Conservation (phyloP, 2,888 invertebrate genomes). For the Sisyra terminalis region DNA sequence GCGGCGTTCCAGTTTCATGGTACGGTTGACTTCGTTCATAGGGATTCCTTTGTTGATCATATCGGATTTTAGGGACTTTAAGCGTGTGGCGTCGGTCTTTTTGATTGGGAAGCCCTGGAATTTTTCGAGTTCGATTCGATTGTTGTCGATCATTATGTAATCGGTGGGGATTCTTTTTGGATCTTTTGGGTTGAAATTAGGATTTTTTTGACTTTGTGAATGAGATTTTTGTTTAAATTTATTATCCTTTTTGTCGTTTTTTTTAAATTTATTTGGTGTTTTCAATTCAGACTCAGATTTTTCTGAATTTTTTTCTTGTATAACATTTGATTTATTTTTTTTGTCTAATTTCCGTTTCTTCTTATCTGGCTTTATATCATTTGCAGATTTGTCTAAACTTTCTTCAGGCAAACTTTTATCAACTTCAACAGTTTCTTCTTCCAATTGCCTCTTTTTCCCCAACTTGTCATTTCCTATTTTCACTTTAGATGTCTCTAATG, state of each 20-base stretch:
- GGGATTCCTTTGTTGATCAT: conserved; percentile 52
- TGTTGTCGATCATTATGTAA: conserved; percentile 10
- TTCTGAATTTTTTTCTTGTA: conserved; percentile 16
- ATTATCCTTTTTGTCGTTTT: conserved; percentile 10
- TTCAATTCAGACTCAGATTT: conserved; percentile 19
- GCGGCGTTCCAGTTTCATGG: conserved; percentile 51
- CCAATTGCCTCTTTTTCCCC: background rate
- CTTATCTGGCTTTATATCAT: conserved; percentile 1
- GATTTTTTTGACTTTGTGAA: conserved; percentile 9
- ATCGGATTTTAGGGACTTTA: conserved; percentile 40
- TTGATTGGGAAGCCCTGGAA: conserved; percentile 57
- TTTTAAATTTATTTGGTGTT: conserved; percentile 14
- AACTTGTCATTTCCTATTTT: background rate
- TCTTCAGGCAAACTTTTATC: background rate
- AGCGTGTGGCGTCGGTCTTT: conserved; percentile 48
- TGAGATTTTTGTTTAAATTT: conserved; percentile 11
- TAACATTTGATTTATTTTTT: conserved; percentile 9
- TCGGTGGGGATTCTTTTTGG: conserved; percentile 13
- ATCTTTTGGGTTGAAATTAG: conserved; percentile 12
- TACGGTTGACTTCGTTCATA: conserved; percentile 43
- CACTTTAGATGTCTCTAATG: background rate
- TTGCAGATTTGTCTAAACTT: background rate
- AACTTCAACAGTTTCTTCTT: background rate
- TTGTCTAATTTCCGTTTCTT: conserved; percentile 7
- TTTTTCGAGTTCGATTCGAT: conserved; percentile 30